Evolutionary conservation across 2,113 vertebrate genomes (phyloP).

Genomic region (Turdus rufiventris): DNA sequence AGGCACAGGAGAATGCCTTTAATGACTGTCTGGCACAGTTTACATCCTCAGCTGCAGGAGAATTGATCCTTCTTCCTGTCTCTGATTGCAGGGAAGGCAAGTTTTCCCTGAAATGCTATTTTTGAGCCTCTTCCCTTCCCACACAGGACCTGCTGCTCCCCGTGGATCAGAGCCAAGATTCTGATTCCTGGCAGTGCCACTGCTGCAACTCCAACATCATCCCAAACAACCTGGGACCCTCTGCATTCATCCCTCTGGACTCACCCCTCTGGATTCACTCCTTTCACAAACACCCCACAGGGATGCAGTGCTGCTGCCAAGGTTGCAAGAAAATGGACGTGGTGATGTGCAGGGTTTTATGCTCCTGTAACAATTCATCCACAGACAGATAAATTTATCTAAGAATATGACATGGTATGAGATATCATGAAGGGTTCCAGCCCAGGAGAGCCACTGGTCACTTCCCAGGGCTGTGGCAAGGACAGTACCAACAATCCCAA

Average conservation of each 20-base stretch:
- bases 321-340: neutral
- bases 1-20: neutral
- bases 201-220: neutral
- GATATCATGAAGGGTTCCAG: neutral
- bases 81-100: neutral
- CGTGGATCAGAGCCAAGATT: neutral
- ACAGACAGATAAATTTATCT: neutral
- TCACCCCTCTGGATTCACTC: neutral
- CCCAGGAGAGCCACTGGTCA: neutral
- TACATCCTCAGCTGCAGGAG: slow-evolving; percentile 9
- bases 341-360: neutral
- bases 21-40: slow-evolving; percentile 1
- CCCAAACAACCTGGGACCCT: neutral
- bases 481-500: accelerated
- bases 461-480: neutral
- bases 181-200: neutral
- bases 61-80: neutral
- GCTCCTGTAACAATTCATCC: neutral
- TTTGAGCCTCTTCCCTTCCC: neutral
- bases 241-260: neutral
- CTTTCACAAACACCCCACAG: accelerated
- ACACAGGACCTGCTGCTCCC: neutral
- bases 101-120: neutral
- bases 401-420: accelerated
- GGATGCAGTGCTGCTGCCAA: accelerated